Base-by-base conservation (phyloP, 64 coral and sea anemone genomes). In the Montipora capricornis region DNA sequence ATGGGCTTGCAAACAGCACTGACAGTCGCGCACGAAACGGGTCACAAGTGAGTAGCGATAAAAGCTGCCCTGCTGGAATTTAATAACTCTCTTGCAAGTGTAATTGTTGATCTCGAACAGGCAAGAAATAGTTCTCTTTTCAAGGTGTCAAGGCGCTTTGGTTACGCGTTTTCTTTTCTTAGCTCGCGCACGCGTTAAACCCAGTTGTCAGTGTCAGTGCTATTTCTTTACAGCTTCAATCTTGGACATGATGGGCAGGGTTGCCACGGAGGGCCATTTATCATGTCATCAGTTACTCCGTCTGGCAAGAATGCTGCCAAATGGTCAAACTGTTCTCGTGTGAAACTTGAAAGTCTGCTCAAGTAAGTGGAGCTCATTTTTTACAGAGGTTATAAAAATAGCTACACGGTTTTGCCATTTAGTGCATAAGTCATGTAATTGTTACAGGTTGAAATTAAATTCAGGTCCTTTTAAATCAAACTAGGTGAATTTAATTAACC, bases 271-370 rank as follows among this genome's bases (percentile, higher is more conserved):
- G 15, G 46, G 20, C 7, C 16, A 49, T 86, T 68, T 44, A 71
- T 86, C 44, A 86, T 86, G 82, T 68, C 62, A 20, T 17, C 17
- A 1, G 0, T 7, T 48, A 19, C 68, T 22, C 82, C 82, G 15
- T 10, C 16, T 70, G 82, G 82, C 1, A 8, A 71, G 6, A 68
- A 29, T 70, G 82, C 82, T 20, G 62, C 82, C 3, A 70, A 17
- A 10, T 86, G 82, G 82, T 86, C 82, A 12, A 86, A 51, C 66
- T 86, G 82, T 71, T 86, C 82, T 8, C 62, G 82, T 4, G 9
- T 8, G 8, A 8, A 3, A 47, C 45, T 86, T 49, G 37, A 86
- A 70, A 6, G 2, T 48, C 16, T 71, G 8, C 46, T 86, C 10
- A 44, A 7, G 82, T 86, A 15, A 86, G 82, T 86, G 6, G 6